These are phyloP conservation scores for Pseudochromis fuscus DNA, from an alignment of 2,797 vertebrate species.

Conservation along the genomic window DNA sequence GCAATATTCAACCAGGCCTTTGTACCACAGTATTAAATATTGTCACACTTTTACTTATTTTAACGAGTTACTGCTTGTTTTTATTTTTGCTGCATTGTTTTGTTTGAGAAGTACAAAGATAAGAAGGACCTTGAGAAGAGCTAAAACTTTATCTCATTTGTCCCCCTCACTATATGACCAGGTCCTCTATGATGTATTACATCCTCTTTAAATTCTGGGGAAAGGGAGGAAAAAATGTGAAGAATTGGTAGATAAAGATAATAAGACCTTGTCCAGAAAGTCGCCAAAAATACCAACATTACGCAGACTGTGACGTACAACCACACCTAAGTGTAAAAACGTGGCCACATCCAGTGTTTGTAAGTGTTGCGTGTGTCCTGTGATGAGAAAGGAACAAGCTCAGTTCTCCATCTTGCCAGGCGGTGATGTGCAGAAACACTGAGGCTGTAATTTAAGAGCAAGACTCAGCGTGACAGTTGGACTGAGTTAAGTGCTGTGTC, in stretches of 20 bases:
- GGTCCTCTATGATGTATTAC: background rate
- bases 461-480: slow-evolving; percentile 32
- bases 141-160: background rate
- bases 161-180: background rate
- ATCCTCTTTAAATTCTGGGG: background rate
- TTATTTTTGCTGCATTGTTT: slow-evolving; percentile 2
- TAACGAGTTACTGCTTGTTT: background rate
- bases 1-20: background rate
- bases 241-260: background rate
- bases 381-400: slow-evolving; percentile 34
- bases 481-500: slow-evolving; percentile 46
- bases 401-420: slow-evolving; percentile 9
- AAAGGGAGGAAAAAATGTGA: background rate
- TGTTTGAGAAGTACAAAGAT: slow-evolving; percentile 2
- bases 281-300: background rate
- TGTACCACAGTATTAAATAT: background rate
- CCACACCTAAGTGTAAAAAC: slow-evolving; percentile 5
- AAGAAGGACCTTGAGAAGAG: background rate
- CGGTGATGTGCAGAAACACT: slow-evolving; percentile 45
- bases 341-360: slow-evolving; percentile 8
- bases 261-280: background rate
- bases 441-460: slow-evolving; percentile 57
- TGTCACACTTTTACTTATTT: background rate
- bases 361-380: background rate
- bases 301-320: slow-evolving; percentile 4